Conservation (phyloP, 2,113 vertebrate genomes). For the Lycaon pictus region DNA sequence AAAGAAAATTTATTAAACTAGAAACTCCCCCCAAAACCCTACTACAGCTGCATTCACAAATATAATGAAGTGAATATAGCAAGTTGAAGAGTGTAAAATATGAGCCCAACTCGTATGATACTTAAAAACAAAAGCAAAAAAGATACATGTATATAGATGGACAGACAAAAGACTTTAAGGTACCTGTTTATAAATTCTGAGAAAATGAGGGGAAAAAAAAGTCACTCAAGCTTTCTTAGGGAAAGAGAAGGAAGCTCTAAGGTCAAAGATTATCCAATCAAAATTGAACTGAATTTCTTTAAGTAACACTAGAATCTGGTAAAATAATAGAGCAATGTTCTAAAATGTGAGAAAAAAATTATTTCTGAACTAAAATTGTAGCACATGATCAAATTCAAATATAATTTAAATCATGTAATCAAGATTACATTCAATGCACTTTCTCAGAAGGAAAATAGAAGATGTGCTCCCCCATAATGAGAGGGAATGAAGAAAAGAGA, state of each 20-base stretch:
- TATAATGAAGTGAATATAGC: not conserved
- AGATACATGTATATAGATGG: not conserved
- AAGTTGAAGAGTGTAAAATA: not conserved
- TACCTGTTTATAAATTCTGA: not conserved
- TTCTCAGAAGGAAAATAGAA: not conserved
- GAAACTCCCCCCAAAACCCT: not conserved
- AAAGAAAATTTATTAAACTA: not conserved
- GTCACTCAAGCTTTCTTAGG: not conserved
- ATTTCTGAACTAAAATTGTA: not conserved
- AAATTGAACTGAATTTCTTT: conserved; percentile 1
- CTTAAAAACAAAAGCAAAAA: not conserved
- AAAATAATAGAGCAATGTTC: not conserved
- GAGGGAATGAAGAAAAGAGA: not conserved
- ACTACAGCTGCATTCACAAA: not conserved
- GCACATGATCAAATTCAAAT: not conserved
- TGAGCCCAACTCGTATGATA: not conserved
- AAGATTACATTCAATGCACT: not conserved
- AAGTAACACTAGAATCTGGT: not conserved
- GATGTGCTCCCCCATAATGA: not conserved
- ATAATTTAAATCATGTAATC: not conserved
- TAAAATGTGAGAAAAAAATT: not conserved
- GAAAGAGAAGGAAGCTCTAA: not conserved
- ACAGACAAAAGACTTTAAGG: not conserved
- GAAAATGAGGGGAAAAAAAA: not conserved
- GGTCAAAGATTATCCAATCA: not conserved